Base-by-base conservation (phyloP, 2,113 vertebrate genomes). In the Oncorhynchus masou region DNA sequence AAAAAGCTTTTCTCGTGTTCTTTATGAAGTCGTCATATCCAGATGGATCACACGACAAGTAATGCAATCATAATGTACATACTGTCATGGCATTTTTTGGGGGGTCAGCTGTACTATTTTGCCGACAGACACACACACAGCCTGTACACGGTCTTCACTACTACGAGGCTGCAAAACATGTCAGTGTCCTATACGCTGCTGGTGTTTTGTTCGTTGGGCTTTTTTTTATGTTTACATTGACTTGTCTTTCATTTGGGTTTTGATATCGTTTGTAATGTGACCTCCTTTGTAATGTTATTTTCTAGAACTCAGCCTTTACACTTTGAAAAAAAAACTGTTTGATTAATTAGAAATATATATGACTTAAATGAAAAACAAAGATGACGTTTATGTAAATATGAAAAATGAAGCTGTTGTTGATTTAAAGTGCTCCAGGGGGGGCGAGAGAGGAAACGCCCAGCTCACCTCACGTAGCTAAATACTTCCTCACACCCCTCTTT, bases 11-110 rank as follows among this genome's bases (percentile, higher is more conserved):
- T 95, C 94, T 96, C 93, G 95, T 96, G 96, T 96, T 91, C 94
- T 96, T 3, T 51, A 95, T 95, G 92, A 91, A 2, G 39, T 39
- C 95, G 92, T 94, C 94, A 95, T 95, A 94, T 92, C 94, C 87
- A 91, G 92, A 96, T 96, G 97, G 97, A 93, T 96, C 95, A 95
- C 95, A 96, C 96, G 95, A 93, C 93, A 95, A 95, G 94, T 95
- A 94, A 95, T 94, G 93, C 95, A 95, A 82, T 94, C 94, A 94
- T 92, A 90, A 91, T 92, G 92, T 96, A 95, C 91, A 95, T 94
- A 94, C 90, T 91, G 92, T 93, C 92, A 94, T 89, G 92, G 94
- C 94, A 94, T 95, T 95, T 95, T 95, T 93, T 2, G 24, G 24
- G 24, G 24, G 25, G 93, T 96, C 94, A 82, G 91, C 92, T 95